Percentiles rank a stretch among this genome's conserved stretches.
Conservation (phyloP, 2,888 invertebrate species). For the Scaeva pyrastri region DNA sequence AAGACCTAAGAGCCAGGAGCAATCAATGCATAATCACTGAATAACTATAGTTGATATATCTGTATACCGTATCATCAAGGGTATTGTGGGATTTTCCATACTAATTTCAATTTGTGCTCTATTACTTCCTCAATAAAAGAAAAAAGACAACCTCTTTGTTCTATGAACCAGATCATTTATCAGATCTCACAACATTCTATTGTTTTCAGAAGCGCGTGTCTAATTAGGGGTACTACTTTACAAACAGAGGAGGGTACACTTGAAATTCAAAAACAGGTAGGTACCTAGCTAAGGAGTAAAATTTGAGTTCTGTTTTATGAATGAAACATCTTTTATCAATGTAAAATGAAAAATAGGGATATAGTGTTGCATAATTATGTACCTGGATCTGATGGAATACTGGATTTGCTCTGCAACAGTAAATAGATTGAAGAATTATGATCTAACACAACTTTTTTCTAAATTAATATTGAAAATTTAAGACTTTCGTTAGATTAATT, state of each 20-base stretch:
- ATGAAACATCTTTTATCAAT: neutral
- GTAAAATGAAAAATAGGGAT: neutral
- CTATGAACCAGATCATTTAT: slow-evolving; percentile 5
- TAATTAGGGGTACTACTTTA: slow-evolving; percentile 12
- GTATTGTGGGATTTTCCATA: slow-evolving; percentile 27
- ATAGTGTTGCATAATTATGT: neutral
- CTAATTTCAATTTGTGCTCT: too few species aligned
- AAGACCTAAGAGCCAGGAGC: slow-evolving; percentile 7
- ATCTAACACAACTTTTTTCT: too few species aligned
- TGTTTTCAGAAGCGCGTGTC: slow-evolving; percentile 19
- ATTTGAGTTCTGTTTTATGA: neutral
- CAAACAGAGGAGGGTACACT: neutral
- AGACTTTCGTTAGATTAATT: too few species aligned
- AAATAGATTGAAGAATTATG: too few species aligned
- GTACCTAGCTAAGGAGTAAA: neutral
- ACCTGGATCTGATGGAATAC: neutral
- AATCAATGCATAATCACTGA: neutral
- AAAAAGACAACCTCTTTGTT: neutral
- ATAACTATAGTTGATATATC: slow-evolving; percentile 7
- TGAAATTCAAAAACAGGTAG: slow-evolving; percentile 8
- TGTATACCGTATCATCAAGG: neutral
- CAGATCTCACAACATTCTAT: slow-evolving; percentile 10
- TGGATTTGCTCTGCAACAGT: too few species aligned
- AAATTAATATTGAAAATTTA: too few species aligned
- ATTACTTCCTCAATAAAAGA: slow-evolving; percentile 19